Base-by-base conservation (phyloP, 2,113 vertebrate species). In the Passer domesticus region DNA sequence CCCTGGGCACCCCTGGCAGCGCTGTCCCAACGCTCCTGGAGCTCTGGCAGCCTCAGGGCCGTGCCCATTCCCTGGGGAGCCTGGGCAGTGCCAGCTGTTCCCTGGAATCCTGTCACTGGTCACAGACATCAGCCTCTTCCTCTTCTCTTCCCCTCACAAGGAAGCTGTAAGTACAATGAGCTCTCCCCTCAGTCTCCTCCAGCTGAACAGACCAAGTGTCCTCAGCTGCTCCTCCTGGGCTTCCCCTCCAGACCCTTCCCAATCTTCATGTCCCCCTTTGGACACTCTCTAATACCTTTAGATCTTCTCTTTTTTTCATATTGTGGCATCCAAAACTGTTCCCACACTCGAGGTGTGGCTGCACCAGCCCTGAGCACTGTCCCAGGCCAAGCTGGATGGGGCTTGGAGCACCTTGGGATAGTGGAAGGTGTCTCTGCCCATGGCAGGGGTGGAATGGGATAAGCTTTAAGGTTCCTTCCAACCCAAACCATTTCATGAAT, bases 301-400 rank as follows among this genome's bases (percentile, higher is more conserved):
- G n/a, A n/a, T 47, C 0, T 13, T 21, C n/a, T 31, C 13, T 9
- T 28, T 47, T 47, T 12, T 41, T 41, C 6, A 30, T 43, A 16
- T 31, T 67, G 20, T 67, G 62, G 31, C 16, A 49, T 13, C 30
- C 62, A 25, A 31, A 67, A 30, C 37, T 76, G 24, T 31, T 59
- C 62, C 31, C 62, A 37, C 31, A 31, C 44, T 86, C 0, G 0
- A 59, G 44, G 25, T 59, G 37, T 43, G 37, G 62, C 72, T 76
- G 62, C 16, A 67, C 10, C 62, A 86, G 31, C 72, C 68, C 25
- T 43, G 37, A 86, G 72, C 62, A 21, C 39, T 39, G 46, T 59
- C 37, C 60, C 21, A 41, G 16, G 43, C 20, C 39, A 60, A 2
- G 53, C 0, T 53, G 78, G 62, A 68, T 0, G 0, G 20, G 14